A percentile compares a stretch with the other conserved stretches of the same genome.
phyloP scores from a whole-genome alignment of 2,113 vertebrate genomes.

The Alligator sinensis region DNA sequence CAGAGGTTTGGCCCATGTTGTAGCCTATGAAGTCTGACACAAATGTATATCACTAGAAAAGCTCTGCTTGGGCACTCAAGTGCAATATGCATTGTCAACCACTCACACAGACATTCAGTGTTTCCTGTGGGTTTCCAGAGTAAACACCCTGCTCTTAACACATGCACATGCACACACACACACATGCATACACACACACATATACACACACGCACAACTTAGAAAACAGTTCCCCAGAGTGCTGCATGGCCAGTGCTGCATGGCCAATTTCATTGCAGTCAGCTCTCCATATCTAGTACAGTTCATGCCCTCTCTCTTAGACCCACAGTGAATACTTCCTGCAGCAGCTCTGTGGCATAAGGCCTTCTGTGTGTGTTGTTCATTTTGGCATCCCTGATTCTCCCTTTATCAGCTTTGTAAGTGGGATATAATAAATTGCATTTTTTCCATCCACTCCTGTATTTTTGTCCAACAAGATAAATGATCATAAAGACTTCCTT shows the following conservation, averaged over 20 bases:
- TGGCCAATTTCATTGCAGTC: slow-evolving; percentile 14
- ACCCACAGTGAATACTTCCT: neutral
- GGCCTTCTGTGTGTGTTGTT: neutral
- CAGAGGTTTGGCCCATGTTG: slow-evolving; percentile 31
- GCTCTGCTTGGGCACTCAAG: slow-evolving; percentile 24
- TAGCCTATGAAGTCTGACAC: slow-evolving; percentile 49
- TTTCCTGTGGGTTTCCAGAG: slow-evolving; percentile 47
- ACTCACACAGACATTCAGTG: neutral
- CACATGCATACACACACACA: neutral
- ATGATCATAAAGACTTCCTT: neutral
- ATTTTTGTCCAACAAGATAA: slow-evolving; percentile 24
- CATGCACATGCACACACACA: neutral
- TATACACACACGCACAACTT: neutral
- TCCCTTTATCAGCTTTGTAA: neutral
- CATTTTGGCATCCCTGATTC: neutral
- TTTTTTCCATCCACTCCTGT: neutral
- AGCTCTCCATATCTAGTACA: slow-evolving; percentile 6
- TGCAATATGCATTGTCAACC: neutral
- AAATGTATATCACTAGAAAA: slow-evolving; percentile 34
- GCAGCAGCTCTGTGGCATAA: neutral
- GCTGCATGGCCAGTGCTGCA: neutral
- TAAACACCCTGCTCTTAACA: slow-evolving; percentile 33
- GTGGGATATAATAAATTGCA: neutral
- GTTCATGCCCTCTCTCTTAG: slow-evolving; percentile 21
- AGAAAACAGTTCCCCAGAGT: neutral